Percentiles rank a stretch among this genome's conserved stretches.
Conservation (phyloP, 2,888 invertebrate species). For the Dolichopus griseipennis region DNA sequence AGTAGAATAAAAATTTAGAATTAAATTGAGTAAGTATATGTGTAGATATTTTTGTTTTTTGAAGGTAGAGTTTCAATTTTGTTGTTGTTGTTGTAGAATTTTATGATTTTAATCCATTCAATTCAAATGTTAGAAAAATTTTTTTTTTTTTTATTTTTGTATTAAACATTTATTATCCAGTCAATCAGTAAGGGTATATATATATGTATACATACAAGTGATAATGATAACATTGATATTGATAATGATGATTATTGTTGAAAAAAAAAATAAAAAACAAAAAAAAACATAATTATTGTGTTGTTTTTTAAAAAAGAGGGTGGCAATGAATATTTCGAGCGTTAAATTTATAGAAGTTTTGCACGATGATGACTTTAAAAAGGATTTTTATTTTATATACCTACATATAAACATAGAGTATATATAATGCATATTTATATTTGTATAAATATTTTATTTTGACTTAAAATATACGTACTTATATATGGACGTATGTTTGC, state of each 20-base stretch:
- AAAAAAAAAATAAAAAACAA: background rate
- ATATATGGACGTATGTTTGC: too few species aligned
- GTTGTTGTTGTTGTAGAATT: background rate
- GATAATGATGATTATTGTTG: background rate
- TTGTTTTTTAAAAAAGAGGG: background rate
- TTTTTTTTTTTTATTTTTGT: background rate
- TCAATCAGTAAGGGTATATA: background rate
- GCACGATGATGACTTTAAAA: background rate
- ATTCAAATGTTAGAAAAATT: background rate
- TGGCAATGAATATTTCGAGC: background rate
- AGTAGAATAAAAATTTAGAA: too few species aligned
- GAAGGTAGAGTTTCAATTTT: too few species aligned
- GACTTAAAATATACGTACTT: too few species aligned
- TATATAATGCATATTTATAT: too few species aligned
- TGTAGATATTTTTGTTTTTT: too few species aligned
- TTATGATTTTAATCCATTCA: background rate
- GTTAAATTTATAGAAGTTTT: constrained; percentile 4
- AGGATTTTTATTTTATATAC: background rate
- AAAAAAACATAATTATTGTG: background rate
- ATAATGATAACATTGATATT: background rate
- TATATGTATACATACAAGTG: background rate
- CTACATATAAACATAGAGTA: too few species aligned
- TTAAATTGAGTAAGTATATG: too few species aligned
- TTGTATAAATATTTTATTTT: too few species aligned
- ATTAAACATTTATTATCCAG: background rate